Conservation (phyloP, 1,140 invertebrate species). For the Lasaia peninsularis region DNA sequence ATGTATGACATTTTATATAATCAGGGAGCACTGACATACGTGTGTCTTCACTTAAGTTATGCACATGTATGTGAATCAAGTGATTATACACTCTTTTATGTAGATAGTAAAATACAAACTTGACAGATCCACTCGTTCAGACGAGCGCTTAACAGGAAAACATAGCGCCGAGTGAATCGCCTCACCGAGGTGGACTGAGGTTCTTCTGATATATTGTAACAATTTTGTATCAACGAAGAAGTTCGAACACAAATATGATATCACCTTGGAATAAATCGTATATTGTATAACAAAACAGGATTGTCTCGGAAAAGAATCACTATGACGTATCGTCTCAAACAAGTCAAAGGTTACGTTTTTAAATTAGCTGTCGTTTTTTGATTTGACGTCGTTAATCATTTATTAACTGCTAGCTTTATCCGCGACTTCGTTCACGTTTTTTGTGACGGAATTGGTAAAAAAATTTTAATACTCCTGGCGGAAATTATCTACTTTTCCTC, state of each 20-base stretch:
- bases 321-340: background rate
- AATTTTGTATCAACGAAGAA: background rate
- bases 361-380: no score
- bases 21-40: background rate
- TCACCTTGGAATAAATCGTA: background rate
- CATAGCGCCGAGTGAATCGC: background rate
- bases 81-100: no score
- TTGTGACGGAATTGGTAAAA: no score
- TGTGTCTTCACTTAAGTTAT: conserved; percentile 6
- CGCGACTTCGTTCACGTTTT: no score
- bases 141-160: conserved; percentile 27
- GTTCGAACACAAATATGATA: background rate
- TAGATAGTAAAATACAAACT: background rate
- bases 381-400: no score
- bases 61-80: background rate
- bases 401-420: no score
- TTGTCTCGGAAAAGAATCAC: background rate
- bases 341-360: conserved; percentile 1
- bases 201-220: background rate
- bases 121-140: conserved; percentile 24
- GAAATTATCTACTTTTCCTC: no score
- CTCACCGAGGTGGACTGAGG: background rate
- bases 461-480: no score
- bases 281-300: background rate
- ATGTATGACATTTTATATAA: conserved; percentile 18